phyloP scores from a whole-genome alignment of 1,140 invertebrate species.

The Bradysia coprophila region DNA sequence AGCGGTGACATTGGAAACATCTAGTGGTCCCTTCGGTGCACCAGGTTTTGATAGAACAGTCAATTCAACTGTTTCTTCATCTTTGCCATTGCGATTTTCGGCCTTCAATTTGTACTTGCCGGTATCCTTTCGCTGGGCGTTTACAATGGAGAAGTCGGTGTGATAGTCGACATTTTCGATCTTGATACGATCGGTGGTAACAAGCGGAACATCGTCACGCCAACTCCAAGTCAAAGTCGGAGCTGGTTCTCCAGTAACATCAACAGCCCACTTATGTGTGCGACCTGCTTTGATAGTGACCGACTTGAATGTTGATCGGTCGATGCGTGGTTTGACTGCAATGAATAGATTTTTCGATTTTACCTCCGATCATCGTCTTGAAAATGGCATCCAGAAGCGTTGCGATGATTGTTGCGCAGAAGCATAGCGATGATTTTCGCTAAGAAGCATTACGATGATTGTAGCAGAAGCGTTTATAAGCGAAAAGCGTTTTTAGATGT shows the following conservation, averaged over 20 bases:
- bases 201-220: conserved; percentile 62
- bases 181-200: conserved; percentile 65
- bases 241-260: conserved; percentile 75
- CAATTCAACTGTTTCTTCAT: conserved; percentile 76
- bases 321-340: conserved; percentile 84
- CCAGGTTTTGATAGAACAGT: conserved; percentile 77
- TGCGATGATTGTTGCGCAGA: no score
- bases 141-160: conserved; percentile 70
- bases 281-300: conserved; percentile 80
- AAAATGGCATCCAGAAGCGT: no score
- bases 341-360: conserved; percentile 29
- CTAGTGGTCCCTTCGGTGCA: conserved; percentile 72
- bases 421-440: no score
- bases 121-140: conserved; percentile 70
- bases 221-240: conserved; percentile 74
- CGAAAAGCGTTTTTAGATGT: no score
- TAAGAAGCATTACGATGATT: no score
- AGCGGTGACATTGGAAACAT: conserved; percentile 71
- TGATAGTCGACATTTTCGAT: conserved; percentile 85
- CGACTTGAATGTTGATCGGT: conserved; percentile 71
- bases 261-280: conserved; percentile 83
- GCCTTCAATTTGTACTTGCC: conserved; percentile 80
- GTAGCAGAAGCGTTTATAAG: no score
- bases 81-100: conserved; percentile 77
- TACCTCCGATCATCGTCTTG: no score